Evolutionary conservation across 1,140 invertebrate species (phyloP).

Genomic region (Drosophila ohnishii): DNA sequence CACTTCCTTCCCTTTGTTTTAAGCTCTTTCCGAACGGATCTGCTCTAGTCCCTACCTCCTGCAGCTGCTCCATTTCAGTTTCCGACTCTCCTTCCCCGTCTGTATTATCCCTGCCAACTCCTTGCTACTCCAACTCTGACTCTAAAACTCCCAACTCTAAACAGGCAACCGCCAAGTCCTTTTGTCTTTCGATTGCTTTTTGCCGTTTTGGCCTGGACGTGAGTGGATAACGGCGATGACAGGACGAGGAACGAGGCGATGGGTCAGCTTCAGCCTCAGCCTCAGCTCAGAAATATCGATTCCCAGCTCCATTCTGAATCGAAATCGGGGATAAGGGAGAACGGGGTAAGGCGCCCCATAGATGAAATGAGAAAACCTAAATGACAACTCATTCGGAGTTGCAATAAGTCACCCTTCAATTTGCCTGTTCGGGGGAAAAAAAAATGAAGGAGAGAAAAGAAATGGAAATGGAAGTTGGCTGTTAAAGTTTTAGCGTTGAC

Average conservation of each 20-base stretch:
- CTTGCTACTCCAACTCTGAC: constrained; percentile 2
- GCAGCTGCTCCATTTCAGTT: constrained; percentile 8
- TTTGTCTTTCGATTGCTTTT: constrained; percentile 40
- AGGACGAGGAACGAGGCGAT: constrained; percentile 20
- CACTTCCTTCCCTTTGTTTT: constrained; percentile 24
- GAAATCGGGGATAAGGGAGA: constrained; percentile 24
- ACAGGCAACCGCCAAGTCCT: constrained; percentile 5
- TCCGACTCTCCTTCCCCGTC: background rate
- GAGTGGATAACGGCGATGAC: constrained; percentile 48
- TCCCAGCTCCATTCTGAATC: constrained; percentile 20
- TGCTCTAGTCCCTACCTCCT: constrained; percentile 4
- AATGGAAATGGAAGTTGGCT: constrained; percentile 46
- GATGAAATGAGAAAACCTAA: constrained; percentile 38
- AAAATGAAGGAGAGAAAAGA: constrained; percentile 18
- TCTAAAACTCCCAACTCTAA: constrained; percentile 4
- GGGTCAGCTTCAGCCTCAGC: constrained; percentile 32
- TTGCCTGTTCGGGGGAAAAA: constrained; percentile 27
- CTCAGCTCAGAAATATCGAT: constrained; percentile 47
- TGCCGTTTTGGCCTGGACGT: constrained; percentile 41
- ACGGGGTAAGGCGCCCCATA: constrained; percentile 2
- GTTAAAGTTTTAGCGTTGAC: constrained; percentile 65
- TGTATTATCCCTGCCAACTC: background rate
- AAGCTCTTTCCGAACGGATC: constrained; percentile 39
- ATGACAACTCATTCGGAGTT: constrained; percentile 71
- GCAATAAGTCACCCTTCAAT: constrained; percentile 77